Conservation (phyloP, 1,140 invertebrate genomes). For the Temnothorax curvispinosus region DNA sequence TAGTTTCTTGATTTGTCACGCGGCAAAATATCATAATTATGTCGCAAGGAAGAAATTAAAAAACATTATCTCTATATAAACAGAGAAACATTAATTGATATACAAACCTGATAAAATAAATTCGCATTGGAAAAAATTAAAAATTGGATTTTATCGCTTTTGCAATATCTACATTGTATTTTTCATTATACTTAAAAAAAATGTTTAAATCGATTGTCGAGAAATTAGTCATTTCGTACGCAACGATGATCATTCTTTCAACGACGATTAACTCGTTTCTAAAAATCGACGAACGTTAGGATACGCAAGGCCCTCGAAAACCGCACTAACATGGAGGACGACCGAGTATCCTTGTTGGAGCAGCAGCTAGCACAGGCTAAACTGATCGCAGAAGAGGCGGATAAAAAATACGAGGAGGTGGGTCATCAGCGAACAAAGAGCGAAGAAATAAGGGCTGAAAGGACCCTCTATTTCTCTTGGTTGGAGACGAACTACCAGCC, state of each 20-base stretch:
- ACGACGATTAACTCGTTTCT: slow-evolving; percentile 70
- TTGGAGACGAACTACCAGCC: slow-evolving; percentile 28
- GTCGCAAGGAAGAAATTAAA: neutral
- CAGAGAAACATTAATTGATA: neutral
- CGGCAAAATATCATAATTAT: neutral
- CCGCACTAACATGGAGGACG: slow-evolving; percentile 99
- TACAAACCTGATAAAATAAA: slow-evolving; percentile 2
- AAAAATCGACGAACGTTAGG: slow-evolving; percentile 87
- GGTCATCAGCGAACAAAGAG: slow-evolving; percentile 77
- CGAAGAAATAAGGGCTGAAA: neutral
- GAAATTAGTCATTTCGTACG: neutral
- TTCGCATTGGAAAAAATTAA: neutral
- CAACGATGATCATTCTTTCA: slow-evolving; percentile 71
- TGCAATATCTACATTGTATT: neutral
- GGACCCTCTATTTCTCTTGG: slow-evolving; percentile 10
- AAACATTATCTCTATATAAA: neutral
- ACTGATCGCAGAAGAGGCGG: slow-evolving; percentile 98
- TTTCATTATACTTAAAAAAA: neutral
- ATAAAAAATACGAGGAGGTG: slow-evolving; percentile 99
- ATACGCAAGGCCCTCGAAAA: slow-evolving; percentile 99
- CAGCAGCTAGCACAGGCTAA: slow-evolving; percentile 98
- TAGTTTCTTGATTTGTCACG: no score
- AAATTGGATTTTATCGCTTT: neutral
- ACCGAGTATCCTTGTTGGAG: slow-evolving; percentile 97
- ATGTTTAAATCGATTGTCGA: neutral